These are phyloP conservation scores for Meandrusa payeni DNA, from an alignment of 2,888 invertebrate species.

Conservation along the genomic window DNA sequence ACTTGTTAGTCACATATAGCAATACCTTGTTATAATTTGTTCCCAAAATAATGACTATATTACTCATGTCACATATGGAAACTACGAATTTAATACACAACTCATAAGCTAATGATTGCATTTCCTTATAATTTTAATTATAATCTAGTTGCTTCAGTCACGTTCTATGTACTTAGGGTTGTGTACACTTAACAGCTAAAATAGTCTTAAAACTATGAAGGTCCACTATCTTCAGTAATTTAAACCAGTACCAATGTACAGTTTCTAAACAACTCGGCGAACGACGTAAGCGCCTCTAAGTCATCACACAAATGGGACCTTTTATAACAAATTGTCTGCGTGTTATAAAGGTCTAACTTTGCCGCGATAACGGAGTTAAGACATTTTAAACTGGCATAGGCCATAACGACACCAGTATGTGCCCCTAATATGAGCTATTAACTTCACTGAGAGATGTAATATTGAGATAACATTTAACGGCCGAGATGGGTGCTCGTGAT, in stretches of 20 bases:
- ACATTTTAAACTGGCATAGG: conserved; percentile 5
- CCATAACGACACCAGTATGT: conserved; percentile 22
- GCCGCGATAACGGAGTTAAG: conserved; percentile 13
- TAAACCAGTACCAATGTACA: conserved; percentile 13
- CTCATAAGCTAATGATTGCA: too few species aligned
- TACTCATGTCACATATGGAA: too few species aligned
- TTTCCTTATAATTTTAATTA: background rate
- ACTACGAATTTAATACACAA: too few species aligned
- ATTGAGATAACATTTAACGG: conserved; percentile 32
- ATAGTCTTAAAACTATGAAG: conserved; percentile 20
- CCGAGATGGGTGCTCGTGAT: conserved; percentile 34
- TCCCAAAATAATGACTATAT: too few species aligned
- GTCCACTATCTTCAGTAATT: conserved; percentile 12
- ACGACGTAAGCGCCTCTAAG: conserved; percentile 9
- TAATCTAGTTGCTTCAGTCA: background rate
- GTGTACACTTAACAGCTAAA: conserved; percentile 24
- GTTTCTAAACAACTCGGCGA: conserved; percentile 4
- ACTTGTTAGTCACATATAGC: too few species aligned
- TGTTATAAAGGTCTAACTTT: conserved; percentile 8
- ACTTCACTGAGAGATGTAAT: conserved; percentile 29
- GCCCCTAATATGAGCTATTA: conserved; percentile 34
- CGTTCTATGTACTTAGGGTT: conserved; percentile 5
- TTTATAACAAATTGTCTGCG: conserved; percentile 2
- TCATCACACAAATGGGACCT: conserved; percentile 2
- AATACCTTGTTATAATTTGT: too few species aligned